Evolutionary conservation across 2,888 invertebrate species (phyloP), one percentile per base, ranked within the genome.

Genomic region (Merodon equestris): DNA sequence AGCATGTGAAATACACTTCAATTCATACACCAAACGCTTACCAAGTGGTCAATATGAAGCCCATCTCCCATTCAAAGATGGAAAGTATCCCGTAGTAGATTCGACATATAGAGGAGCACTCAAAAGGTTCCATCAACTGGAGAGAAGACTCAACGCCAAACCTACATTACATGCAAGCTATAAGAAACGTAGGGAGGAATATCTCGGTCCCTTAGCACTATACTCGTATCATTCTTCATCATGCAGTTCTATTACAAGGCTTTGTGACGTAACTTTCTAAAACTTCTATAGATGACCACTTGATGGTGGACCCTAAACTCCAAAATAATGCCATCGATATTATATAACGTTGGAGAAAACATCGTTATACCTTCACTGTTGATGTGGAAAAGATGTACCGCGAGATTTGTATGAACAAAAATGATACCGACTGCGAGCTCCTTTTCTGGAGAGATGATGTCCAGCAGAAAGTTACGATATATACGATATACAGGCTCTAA

Each of bases 311-410:
- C 7, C 66, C 56, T 18, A 47, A 66, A 36, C 40, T 74, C 40
- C 73, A 74, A 50, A 42, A 70, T 0, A 56, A 75, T 48, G 34
- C 76, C 10, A 60, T 81, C 44, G 63, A 56, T 1, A 66, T 81
- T 9, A 81, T 57, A 9, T 17, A 72, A 15, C 40, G 67, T 10
- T 82, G 7, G 27, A 63, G 10, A 60, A 72, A 45, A 14, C 40
- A 40, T 40, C 40, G 45, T n/a, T 74, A 45, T 9, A 66, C 63
- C 4, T 73, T 73, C 9, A 64, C 68, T 4, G 47, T 73, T 0
- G 73, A 70, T 40, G 70, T 76, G 7, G 40, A 66, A 15, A 73
- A 81, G 27, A 76, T 77, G 70, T 77, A 76, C 50, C 63, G 74
- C 0, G 71, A 82, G 17, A 81, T 82, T 14, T 70, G 73, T 64